phyloP scores from a whole-genome alignment of 37 sponge, comb jelly and placozoan genomes.

The Dysidea cf. avara region DNA sequence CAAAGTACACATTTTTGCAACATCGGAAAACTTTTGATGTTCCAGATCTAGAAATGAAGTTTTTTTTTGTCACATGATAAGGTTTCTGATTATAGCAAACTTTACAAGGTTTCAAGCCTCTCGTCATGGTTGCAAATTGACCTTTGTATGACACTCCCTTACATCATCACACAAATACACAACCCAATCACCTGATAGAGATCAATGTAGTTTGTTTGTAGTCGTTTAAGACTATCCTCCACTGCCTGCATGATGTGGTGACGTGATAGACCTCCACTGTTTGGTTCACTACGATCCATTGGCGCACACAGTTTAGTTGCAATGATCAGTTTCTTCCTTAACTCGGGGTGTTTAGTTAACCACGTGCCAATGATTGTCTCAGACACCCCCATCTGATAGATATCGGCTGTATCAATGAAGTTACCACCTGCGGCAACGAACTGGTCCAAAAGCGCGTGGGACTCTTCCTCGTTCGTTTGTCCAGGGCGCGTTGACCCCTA shows the following conservation, averaged over 20 bases:
- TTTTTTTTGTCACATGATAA: no score
- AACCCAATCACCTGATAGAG: slow-evolving; percentile 84
- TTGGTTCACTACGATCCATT: slow-evolving; percentile 65
- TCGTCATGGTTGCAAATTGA: no score
- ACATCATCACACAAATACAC: no score
- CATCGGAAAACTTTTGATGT: no score
- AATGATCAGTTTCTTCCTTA: slow-evolving; percentile 38
- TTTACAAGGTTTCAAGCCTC: no score
- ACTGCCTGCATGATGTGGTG: slow-evolving; percentile 78
- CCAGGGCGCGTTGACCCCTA: slow-evolving; percentile 54
- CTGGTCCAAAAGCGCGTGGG: slow-evolving; percentile 69
- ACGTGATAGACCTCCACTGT: slow-evolving; percentile 78
- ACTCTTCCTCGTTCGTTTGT: slow-evolving; percentile 66
- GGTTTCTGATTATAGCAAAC: no score
- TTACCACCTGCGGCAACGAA: slow-evolving; percentile 86
- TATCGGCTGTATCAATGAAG: slow-evolving; percentile 93
- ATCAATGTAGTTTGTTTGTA: slow-evolving; percentile 80
- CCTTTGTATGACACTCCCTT: no score
- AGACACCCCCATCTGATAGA: slow-evolving; percentile 75
- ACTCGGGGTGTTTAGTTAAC: slow-evolving; percentile 48
- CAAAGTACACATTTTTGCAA: no score
- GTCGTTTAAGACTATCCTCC: slow-evolving; percentile 73
- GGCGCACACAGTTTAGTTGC: slow-evolving; percentile 64
- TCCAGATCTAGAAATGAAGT: no score
- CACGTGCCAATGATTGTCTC: slow-evolving; percentile 82